Base-by-base conservation (phyloP, 1,140 invertebrate genomes). In the Agraylea sexmaculata region DNA sequence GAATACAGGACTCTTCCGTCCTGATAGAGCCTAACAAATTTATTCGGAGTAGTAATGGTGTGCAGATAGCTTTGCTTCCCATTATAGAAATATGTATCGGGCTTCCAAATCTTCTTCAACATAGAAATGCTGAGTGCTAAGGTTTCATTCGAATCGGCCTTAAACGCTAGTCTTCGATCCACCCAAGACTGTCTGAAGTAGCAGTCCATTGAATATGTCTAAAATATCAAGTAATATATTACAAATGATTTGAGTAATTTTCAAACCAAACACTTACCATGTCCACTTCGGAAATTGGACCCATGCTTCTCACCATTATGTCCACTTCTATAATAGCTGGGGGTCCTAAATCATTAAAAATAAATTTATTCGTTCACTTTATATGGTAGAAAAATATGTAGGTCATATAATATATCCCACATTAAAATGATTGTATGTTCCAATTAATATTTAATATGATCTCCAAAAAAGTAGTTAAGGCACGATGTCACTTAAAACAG, bases 151-250 rank as follows among this genome's bases (percentile, higher is more conserved):
- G 53, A 46, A 41, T 61, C 54, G 30, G 70, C 68, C 19, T 65
- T 60, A 51, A 80, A 82, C 2, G 77, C 73, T 38, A 83, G 59
- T n/a, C 79, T 59, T 31, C 68, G 58, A 51, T 82, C 79, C 3
- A 77, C 69, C 80, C 80, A 83, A 2, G 75, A 75, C 52, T 83
- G 79, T 1, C 70, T 64, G 56, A 87, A 86, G 58, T 87, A 87
- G 53, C 82, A 83, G 58, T 91, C 86, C 80, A 91, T 87, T 12
- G 83, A 86, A 58, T 89, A 91, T 2, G 81, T 83, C 86, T 89
- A 57, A 11, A 64, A 64, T n/a, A n/a, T n/a, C n/a, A n/a, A n/a
- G n/a, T n/a, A n/a, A n/a, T n/a, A n/a, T n/a, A n/a, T n/a, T n/a
- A n/a, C n/a, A n/a, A n/a, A n/a, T n/a, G n/a, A n/a, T n/a, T n/a